Evolutionary conservation across 2,797 vertebrate genomes (phyloP).

Genomic region (Phyllotis vaccarum): DNA sequence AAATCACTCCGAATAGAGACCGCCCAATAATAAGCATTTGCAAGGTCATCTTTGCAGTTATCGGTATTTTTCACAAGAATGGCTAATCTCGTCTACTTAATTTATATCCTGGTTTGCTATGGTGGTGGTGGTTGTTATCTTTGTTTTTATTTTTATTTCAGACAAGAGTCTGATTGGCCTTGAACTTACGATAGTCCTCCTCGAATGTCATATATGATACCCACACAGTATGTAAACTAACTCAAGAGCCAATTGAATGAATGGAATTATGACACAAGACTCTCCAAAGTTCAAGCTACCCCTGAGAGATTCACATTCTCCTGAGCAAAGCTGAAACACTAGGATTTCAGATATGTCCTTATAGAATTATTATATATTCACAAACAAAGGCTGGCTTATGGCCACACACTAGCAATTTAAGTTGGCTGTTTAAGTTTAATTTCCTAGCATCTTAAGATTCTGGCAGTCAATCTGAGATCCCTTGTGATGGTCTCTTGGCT

Average conservation of each 20-base stretch:
- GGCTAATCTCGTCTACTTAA: not conserved
- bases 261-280: not conserved
- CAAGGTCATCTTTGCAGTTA: no score
- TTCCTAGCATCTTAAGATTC: not conserved
- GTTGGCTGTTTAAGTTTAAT: not conserved
- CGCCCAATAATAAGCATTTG: not conserved
- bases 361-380: not conserved
- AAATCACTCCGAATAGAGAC: not conserved
- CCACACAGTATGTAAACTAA: not conserved
- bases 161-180: not conserved
- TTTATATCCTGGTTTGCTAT: not conserved
- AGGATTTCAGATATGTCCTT: not conserved
- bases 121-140: not conserved
- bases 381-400: not conserved
- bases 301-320: not conserved
- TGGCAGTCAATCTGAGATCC: not conserved
- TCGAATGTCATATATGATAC: not conserved
- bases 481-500: not conserved
- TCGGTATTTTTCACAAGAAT: not conserved
- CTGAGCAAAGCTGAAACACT: not conserved
- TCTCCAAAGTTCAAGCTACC: not conserved
- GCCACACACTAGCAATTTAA: not conserved
- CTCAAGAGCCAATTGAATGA: not conserved
- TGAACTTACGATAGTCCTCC: no score
- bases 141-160: not conserved